Evolutionary conservation across 1,140 invertebrate species (phyloP), one percentile per base, ranked within the genome.

Genomic region (Globodera ellingtonae): DNA sequence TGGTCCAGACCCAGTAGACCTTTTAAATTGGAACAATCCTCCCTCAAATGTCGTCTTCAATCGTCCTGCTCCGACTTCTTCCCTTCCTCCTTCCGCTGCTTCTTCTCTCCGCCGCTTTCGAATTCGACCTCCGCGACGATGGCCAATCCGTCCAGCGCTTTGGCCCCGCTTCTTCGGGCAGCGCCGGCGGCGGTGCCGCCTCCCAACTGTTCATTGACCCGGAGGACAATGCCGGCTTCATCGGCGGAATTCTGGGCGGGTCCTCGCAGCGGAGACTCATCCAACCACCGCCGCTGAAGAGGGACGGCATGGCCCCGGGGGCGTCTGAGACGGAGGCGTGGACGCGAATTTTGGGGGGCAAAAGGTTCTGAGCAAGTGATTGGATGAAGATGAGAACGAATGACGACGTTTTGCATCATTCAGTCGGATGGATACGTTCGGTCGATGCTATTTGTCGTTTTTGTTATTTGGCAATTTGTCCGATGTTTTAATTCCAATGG

Each of bases 141-240:
- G 56, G 56, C 56, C 56, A 62, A 62, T 62, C 56, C 8, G 24
- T 70, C 9, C 67, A 65, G 59, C 59, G 35, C 6, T 70, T 47
- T 44, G 67, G 67, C 18, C 56, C 56, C 13, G 13, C 56, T 6
- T 62, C 56, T 18, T 62, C 56, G 13, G 56, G 56, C 18, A 18
- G 56, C 15, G 18, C 56, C 67, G 35, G 67, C 67, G 67, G 24
- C 67, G 35, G 9, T 13, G 24, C 46, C 24, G 67, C 67, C 67
- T 70, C 67, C 67, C 67, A 35, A 70, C 67, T 70, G 67, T 70
- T 70, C 67, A 21, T 47, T 4, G 21, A 70, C 67, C 6, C 67
- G 67, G 67, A 70, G 67, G 79, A 80, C 79, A 80, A 80, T 69
- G 79, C 79, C 10, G 79, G 79, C 47, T 80, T 80, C 48, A 44